These are phyloP conservation scores for Ips typographus DNA, from an alignment of 1,140 invertebrate genomes.

Conservation along the genomic window DNA sequence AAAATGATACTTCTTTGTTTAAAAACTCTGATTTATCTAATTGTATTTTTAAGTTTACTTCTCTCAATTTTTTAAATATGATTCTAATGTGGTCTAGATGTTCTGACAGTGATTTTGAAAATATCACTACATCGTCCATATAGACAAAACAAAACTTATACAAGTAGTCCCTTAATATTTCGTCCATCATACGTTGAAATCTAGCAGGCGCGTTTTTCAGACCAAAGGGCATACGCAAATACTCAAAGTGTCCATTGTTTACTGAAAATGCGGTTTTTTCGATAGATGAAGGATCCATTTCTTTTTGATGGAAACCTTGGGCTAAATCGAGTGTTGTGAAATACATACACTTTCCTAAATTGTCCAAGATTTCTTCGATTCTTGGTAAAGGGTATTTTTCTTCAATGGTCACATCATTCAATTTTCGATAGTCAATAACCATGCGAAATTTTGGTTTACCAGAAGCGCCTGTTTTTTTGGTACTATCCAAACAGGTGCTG, in stretches of 20 bases:
- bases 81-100: conserved; percentile 38
- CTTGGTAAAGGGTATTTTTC: conserved; percentile 59
- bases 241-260: conserved; percentile 50
- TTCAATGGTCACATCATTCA: conserved; percentile 51
- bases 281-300: conserved; percentile 47
- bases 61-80: conserved; percentile 37
- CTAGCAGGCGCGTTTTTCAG: conserved; percentile 52
- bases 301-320: conserved; percentile 55
- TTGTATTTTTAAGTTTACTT: no score
- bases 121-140: conserved; percentile 16
- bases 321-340: conserved; percentile 57
- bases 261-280: conserved; percentile 56
- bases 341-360: conserved; percentile 52
- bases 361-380: conserved; percentile 55
- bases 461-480: conserved; percentile 49
- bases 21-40: conserved; percentile 47
- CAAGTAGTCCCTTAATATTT: conserved; percentile 42
- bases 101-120: conserved; percentile 34
- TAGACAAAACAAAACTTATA: conserved; percentile 45
- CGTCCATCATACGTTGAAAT: conserved; percentile 54
- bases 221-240: conserved; percentile 53
- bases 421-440: conserved; percentile 51
- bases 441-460: conserved; percentile 49
- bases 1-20: conserved; percentile 34
- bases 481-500: conserved; percentile 45